phyloP scores from a whole-genome alignment of 1,140 invertebrate species.

The Kradibia gibbosae region DNA sequence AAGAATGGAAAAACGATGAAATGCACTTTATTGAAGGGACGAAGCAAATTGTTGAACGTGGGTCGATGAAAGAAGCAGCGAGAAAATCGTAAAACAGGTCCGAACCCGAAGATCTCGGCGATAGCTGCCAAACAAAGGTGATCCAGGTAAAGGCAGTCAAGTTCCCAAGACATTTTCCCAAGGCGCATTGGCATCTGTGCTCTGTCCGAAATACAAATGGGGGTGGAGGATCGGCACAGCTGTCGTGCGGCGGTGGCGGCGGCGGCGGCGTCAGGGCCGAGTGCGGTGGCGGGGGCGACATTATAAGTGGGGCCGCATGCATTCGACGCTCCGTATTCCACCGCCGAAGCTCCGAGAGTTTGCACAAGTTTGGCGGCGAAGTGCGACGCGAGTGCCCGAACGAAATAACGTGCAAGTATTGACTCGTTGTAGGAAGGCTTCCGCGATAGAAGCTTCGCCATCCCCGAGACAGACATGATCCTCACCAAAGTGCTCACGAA shows the following conservation, averaged over 20 bases:
- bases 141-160: neutral
- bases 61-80: neutral
- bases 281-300: neutral
- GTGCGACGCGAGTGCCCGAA: neutral
- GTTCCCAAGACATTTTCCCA: constrained; percentile 51
- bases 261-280: neutral
- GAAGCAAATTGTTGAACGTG: constrained; percentile 1
- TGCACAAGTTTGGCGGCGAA: neutral
- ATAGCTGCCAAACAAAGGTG: neutral
- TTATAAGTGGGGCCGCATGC: constrained; percentile 25
- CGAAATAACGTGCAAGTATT: neutral
- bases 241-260: neutral
- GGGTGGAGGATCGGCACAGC: constrained; percentile 22
- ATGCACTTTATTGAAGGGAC: constrained; percentile 27
- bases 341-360: neutral
- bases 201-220: neutral
- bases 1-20: neutral
- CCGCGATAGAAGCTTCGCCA: neutral
- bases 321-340: neutral
- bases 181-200: constrained; percentile 38
- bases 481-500: constrained; percentile 66
- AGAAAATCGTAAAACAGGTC: constrained; percentile 29
- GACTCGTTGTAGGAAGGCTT: neutral
- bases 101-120: neutral
- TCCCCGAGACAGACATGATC: constrained; percentile 54